Conservation (phyloP, 92 coral and sea anemone species). For the Parazoanthus swiftii region DNA sequence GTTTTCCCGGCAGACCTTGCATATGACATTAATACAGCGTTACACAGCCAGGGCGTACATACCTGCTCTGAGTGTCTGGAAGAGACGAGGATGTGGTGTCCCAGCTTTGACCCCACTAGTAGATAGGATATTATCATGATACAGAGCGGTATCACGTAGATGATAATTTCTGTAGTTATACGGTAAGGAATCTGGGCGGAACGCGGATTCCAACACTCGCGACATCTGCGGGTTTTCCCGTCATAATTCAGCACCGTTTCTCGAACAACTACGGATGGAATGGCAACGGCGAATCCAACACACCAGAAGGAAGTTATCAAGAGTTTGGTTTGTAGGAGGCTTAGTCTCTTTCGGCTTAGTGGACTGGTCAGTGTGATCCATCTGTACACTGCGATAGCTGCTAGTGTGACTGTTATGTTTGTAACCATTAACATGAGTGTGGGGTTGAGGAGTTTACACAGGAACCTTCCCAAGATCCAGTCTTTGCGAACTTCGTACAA, state of each 20-base stretch:
- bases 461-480: conserved; percentile 33
- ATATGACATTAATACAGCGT: neutral
- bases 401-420: conserved; percentile 33
- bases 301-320: conserved; percentile 28
- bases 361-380: conserved; percentile 15
- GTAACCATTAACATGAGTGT: conserved; percentile 34
- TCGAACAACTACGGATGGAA: conserved; percentile 21
- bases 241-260: conserved; percentile 16
- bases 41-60: neutral
- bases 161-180: conserved; percentile 26
- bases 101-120: conserved; percentile 17
- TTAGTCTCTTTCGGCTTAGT: conserved; percentile 2
- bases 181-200: conserved; percentile 15
- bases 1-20: neutral
- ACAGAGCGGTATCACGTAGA: conserved; percentile 27
- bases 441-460: conserved; percentile 30
- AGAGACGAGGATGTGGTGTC: neutral
- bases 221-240: conserved; percentile 13
- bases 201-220: conserved; percentile 30
- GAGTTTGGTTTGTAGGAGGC: conserved; percentile 15
- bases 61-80: conserved; percentile 21
- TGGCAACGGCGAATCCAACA: conserved; percentile 11
- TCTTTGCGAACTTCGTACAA: conserved; percentile 25
- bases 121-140: conserved; percentile 27
- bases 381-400: conserved; percentile 33